These are phyloP conservation scores for Torymus auratus DNA, from an alignment of 2,888 invertebrate species.

Conservation along the genomic window DNA sequence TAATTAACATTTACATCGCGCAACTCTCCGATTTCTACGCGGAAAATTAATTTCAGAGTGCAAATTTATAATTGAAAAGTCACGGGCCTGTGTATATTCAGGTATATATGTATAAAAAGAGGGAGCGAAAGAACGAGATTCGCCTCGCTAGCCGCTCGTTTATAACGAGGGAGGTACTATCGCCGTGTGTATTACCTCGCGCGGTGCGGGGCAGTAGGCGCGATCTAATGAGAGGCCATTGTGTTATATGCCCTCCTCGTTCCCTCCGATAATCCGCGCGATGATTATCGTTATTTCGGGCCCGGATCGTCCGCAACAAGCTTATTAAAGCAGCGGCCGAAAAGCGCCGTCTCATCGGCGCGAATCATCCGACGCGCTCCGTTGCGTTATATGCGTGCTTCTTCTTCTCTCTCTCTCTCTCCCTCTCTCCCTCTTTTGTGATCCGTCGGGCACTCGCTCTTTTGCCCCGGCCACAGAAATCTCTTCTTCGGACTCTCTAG, in stretches of 20 bases:
- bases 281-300: conserved; percentile 57
- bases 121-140: neutral
- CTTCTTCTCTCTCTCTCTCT: conserved; percentile 1
- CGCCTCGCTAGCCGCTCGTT: conserved; percentile 34
- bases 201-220: conserved; percentile 25
- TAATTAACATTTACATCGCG: conserved; percentile 14
- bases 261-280: conserved; percentile 46
- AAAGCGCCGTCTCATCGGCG: conserved; percentile 50
- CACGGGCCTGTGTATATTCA: conserved; percentile 23
- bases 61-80: conserved; percentile 49
- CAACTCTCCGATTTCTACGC: conserved; percentile 4
- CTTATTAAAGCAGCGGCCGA: conserved; percentile 45
- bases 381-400: too few species aligned
- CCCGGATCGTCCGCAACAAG: conserved; percentile 46
- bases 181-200: neutral
- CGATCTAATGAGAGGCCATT: conserved; percentile 54
- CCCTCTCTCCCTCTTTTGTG: conserved; percentile 38
- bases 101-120: too few species aligned
- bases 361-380: conserved; percentile 36
- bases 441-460: conserved; percentile 52
- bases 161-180: conserved; percentile 19
- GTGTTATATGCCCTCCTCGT: conserved; percentile 5
- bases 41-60: conserved; percentile 47
- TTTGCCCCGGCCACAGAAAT: conserved; percentile 31
- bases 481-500: conserved; percentile 50